Evolutionary conservation across 2,113 vertebrate genomes (phyloP), one percentile per base, ranked within the genome.

Genomic region (Pandion haliaetus): DNA sequence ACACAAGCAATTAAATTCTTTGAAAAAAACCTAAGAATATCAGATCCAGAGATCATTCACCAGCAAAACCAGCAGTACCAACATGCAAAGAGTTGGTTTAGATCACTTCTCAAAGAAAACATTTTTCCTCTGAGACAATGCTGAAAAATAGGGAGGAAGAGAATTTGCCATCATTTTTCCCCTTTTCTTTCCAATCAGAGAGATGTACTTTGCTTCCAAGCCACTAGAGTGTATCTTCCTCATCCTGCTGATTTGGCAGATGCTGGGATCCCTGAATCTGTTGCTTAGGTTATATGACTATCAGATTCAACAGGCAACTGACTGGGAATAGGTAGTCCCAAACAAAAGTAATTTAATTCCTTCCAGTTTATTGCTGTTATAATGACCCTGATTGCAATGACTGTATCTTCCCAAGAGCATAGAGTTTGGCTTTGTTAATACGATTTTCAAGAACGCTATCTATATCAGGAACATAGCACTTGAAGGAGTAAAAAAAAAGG

Each of bases 291-390:
- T 90, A 29, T 82, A 31, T 69, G 45, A 88, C 50, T 79, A 17
- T 93, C 61, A 58, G 61, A 54, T 87, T 95, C 85, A 91, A 44
- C 50, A 89, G 76, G 83, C 50, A 88, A 69, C 44, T 10, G 14
- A 31, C 17, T 77, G 92, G 88, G 73, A 96, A 73, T 42, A 86
- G 52, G 32, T 38, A 57, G 32, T 78, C 50, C 90, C 69, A 31
- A 86, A 80, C 65, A 74, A 72, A 93, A 96, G 32, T 88, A 90
- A 91, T 94, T 88, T 44, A 69, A 82, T 96, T 93, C 3, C 66
- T 78, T 70, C 65, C 62, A 70, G 36, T 93, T 90, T 90, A 80
- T 63, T 82, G 89, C 90, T 91, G 62, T 50, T 88, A 61, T 94
- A 93, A 88, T 90, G 74, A 74, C 28, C 3, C 25, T 81, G 74